Evolutionary conservation across 2,888 invertebrate genomes (phyloP), one percentile per base, ranked within the genome.

Genomic region (Conus canariensis): DNA sequence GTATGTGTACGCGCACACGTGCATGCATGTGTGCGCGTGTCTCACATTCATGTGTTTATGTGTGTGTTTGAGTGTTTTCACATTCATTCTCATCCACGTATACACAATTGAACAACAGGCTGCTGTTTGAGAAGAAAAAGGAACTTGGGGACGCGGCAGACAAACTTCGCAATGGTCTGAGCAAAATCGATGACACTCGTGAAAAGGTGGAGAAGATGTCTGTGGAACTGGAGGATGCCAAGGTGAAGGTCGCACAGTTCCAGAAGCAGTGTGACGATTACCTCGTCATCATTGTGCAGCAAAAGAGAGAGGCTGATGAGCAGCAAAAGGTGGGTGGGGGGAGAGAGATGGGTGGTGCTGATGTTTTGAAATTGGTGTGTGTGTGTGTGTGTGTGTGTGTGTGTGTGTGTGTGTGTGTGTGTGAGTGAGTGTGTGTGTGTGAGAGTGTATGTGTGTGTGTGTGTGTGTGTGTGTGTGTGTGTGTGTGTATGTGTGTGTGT

Each of bases 181-280:
- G 97, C 86, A 98, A 98, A 96, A 98, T 99, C 90, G 98, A 98
- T 93, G 98, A 98, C 94, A 98, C 98, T 0, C 97, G 98, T 67
- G 97, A 97, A 92, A 98, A 98, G 96, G 98, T 99, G 0, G 97
- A 98, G 89, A 97, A 97, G 91, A 98, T 98, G 98, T 98, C 98
- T 0, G 97, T 97, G 22, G 98, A 98, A 95, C 96, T 99, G 90
- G 98, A 97, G 93, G 97, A 97, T 9, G 98, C 98, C 7, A 97
- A 98, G 97, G 97, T 97, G 12, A 96, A 97, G 94, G 97, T 97
- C 80, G 95, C 97, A 16, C 97, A 97, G 92, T 98, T 98, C 95
- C 98, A 98, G 93, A 97, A 97, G 92, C 98, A 98, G 95, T 98
- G 98, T 95, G 98, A 98, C 93, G 98, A 98, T 94, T 98, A 98